Evolutionary conservation across 1,140 invertebrate genomes (phyloP), one percentile per base, ranked within the genome.

Genomic region (Brachystomella parvula): DNA sequence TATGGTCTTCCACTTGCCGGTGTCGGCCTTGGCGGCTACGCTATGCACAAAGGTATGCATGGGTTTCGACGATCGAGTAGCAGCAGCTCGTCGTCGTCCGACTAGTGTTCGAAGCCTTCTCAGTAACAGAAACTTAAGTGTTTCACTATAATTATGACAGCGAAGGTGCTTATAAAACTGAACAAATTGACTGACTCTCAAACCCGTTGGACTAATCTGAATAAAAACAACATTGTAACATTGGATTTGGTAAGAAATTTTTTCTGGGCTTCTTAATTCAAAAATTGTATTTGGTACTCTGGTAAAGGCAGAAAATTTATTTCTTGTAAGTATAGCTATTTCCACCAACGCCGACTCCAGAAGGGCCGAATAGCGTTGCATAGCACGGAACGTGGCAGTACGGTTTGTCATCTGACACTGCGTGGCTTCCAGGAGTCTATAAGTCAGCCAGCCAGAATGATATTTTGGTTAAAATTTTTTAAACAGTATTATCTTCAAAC

Each of bases 381-480:
- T 89, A 89, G 73, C 87, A 89, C 2, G 87, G 87, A 47, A 84
- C 82, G 77, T 87, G 82, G 75, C 87, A 90, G 74, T 88, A 90
- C 1, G 87, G 87, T 74, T 88, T 88, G 61, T 85, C 85, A 53
- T 89, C 86, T 71, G 87, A 85, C 78, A 89, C 84, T 3, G 84
- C 80, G 76, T 89, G 86, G 30, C 80, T 81, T 19, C 88, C 88
- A 2, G 86, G 83, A 24, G 84, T 82, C 49, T 53, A 24, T 53
- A 15, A 17, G 6, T 53, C 6, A 6, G 12, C 12, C 49, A 53
- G 24, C 12, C 9, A 53, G 24, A 53, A 19, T 53, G 12, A 17
- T 53, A 17, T 19, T 17, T 6, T 17, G 12, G 9, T 24, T 17
- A 53, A 9, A 53, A 15, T 6, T 17, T 19, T 9, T 53, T 6